Percentiles rank a stretch among this genome's conserved stretches.
phyloP scores from a whole-genome alignment of 2,888 invertebrate genomes.

The Siphonodentalium dalli region DNA sequence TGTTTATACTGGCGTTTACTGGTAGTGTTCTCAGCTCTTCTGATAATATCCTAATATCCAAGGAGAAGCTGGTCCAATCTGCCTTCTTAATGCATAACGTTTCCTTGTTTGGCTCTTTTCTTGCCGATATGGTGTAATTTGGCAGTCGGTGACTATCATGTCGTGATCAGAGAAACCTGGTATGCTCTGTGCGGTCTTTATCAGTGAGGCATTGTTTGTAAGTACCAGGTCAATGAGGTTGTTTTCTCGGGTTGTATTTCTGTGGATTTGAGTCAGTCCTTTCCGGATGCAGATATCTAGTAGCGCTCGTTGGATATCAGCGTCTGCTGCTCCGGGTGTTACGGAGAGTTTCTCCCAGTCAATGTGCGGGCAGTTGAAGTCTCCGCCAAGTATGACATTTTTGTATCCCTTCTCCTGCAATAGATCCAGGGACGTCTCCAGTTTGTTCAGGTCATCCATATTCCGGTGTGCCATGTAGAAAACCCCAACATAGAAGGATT shows the following conservation, averaged over 20 bases:
- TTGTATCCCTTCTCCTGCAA: neutral
- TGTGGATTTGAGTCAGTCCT: neutral
- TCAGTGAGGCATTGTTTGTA: neutral
- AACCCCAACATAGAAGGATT: too few relatives aligned
- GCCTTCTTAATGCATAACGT: conserved; percentile 2
- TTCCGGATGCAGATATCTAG: neutral
- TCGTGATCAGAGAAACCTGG: conserved; percentile 7
- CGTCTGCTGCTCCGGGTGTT: too few relatives aligned
- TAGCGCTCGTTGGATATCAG: neutral
- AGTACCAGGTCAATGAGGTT: neutral
- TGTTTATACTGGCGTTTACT: neutral
- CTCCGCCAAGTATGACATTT: neutral
- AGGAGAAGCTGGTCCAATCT: neutral
- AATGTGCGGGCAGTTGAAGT: conserved; percentile 15
- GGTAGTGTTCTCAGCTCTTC: too few relatives aligned
- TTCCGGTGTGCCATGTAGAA: conserved; percentile 3
- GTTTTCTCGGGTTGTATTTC: neutral
- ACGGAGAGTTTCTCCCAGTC: neutral
- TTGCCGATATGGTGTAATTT: neutral
- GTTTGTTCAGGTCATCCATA: neutral
- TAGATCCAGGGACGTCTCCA: neutral
- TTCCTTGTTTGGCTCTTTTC: neutral
- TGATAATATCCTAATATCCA: too few relatives aligned
- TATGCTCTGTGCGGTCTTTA: neutral
- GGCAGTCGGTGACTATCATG: conserved; percentile 8